phyloP scores from a whole-genome alignment of 2,797 vertebrate species.

The Rhinella marina region DNA sequence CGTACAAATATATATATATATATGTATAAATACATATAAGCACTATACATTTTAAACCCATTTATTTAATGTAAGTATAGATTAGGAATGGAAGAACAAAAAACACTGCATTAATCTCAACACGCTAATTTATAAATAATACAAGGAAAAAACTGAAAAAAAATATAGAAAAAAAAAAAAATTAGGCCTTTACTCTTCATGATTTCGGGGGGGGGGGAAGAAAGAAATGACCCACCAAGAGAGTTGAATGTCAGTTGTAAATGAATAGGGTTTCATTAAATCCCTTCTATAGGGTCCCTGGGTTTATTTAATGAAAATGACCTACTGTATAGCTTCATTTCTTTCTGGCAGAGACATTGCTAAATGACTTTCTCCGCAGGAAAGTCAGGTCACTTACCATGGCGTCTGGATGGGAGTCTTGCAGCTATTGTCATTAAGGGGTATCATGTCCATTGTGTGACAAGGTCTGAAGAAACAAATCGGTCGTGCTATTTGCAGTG shows the following conservation, averaged over 20 bases:
- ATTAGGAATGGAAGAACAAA: constrained; percentile 63
- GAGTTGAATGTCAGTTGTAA: constrained; percentile 68
- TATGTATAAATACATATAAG: constrained; percentile 68
- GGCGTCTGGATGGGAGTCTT: constrained; percentile 12
- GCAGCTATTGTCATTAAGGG: constrained; percentile 60
- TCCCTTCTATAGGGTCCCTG: constrained; percentile 20
- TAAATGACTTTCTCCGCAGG: constrained; percentile 48
- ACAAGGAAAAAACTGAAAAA: neutral
- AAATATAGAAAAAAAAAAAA: constrained; percentile 34
- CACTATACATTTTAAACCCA: constrained; percentile 73
- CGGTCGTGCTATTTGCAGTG: constrained; percentile 83
- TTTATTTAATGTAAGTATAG: constrained; percentile 69
- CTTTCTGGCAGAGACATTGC: constrained; percentile 51
- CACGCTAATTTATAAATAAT: constrained; percentile 62
- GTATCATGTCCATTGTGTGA: constrained; percentile 69
- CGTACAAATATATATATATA: constrained; percentile 65
- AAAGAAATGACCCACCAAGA: constrained; percentile 72
- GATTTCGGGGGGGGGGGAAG: constrained; percentile 63
- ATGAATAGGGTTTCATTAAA: constrained; percentile 38
- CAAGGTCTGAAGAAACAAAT: constrained; percentile 73
- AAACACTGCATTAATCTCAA: constrained; percentile 63
- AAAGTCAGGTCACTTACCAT: constrained; percentile 36
- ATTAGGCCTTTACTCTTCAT: constrained; percentile 67
- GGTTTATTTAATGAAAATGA: constrained; percentile 49
- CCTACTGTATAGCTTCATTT: constrained; percentile 55